Percentiles rank a stretch among this genome's conserved stretches.
Conservation (phyloP, 2,113 vertebrate species). For the Mustelus asterias region DNA sequence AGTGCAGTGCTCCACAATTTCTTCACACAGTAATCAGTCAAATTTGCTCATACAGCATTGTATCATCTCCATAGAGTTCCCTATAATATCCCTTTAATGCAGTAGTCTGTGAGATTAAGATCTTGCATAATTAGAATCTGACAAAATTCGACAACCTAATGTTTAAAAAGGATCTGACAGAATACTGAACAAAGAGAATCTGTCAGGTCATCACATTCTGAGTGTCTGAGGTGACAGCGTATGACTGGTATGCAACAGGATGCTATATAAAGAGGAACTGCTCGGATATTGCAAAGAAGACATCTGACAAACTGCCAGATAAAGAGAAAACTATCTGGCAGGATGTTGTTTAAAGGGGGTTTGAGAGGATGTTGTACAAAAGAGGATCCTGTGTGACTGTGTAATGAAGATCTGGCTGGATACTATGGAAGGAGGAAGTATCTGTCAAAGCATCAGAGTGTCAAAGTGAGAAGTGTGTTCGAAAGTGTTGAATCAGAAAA, state of each 20-base stretch:
- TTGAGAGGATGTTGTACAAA: background rate
- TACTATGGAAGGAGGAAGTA: background rate
- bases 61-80: background rate
- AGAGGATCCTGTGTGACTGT: background rate
- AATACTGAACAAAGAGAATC: background rate
- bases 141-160: background rate
- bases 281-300: background rate
- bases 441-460: background rate
- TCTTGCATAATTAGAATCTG: background rate
- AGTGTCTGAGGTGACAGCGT: background rate
- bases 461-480: background rate
- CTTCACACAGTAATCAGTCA: background rate
- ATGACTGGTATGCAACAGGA: background rate
- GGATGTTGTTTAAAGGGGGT: background rate
- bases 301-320: background rate
- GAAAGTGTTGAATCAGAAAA: background rate
- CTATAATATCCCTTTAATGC: background rate
- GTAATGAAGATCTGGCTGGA: background rate
- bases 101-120: background rate
- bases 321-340: too few species aligned
- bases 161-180: background rate
- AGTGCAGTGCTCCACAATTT: background rate
- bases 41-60: background rate
- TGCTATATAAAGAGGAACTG: background rate
- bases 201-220: background rate